A percentile compares a stretch with the other conserved stretches of the same genome.
Conservation (phyloP, 1,140 invertebrate species). For the Batillaria attramentaria region DNA sequence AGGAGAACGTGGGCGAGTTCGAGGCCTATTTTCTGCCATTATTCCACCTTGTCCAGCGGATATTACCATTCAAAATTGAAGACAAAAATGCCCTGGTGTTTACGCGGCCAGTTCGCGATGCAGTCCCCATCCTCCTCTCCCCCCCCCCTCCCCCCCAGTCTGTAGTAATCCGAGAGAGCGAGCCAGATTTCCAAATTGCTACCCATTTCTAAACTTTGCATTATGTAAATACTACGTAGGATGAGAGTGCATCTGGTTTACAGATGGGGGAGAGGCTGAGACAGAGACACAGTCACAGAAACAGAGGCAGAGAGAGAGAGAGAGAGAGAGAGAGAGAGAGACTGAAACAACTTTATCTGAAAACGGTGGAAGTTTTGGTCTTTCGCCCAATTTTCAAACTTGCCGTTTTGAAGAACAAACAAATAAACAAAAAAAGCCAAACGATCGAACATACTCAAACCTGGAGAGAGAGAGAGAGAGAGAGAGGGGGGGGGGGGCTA, state of each 20-base stretch:
- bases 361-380: background rate
- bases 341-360: too few relatives aligned
- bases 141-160: constrained; percentile 3
- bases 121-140: background rate
- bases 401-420: background rate
- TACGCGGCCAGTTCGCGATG: background rate
- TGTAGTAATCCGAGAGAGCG: background rate
- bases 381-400: background rate
- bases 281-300: background rate
- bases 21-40: too few relatives aligned
- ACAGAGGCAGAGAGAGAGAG: background rate
- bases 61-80: too few relatives aligned
- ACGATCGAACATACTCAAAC: too few relatives aligned
- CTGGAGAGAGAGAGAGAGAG: constrained; percentile 16
- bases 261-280: background rate
- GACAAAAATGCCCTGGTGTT: background rate
- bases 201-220: too few relatives aligned
- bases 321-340: background rate
- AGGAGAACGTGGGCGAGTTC: too few relatives aligned
- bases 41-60: too few relatives aligned
- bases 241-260: background rate
- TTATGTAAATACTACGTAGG: too few relatives aligned
- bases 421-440: background rate
- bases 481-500: background rate
- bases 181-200: background rate